phyloP scores from a whole-genome alignment of 2,888 invertebrate species.

The Drosophila monieri region DNA sequence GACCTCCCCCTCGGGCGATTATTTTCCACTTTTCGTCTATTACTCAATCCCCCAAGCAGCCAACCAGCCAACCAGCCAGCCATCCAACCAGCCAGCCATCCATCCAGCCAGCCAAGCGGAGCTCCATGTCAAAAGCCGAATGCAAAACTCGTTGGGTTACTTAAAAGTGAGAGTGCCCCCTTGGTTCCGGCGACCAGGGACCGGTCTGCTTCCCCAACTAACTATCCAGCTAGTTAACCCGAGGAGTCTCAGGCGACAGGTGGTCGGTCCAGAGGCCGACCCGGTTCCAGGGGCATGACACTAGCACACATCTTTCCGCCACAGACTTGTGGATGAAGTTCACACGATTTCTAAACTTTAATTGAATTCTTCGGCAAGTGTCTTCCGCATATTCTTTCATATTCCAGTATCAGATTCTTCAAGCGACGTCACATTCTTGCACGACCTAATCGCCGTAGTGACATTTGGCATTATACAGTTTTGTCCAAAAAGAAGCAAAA shows the following conservation, averaged over 20 bases:
- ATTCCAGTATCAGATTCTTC: constrained; percentile 26
- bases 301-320: constrained; percentile 59
- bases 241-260: constrained; percentile 56
- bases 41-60: constrained; percentile 20
- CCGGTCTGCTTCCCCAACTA: constrained; percentile 15
- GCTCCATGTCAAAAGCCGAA: constrained; percentile 39
- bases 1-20: constrained; percentile 16
- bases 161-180: constrained; percentile 69
- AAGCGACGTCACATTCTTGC: constrained; percentile 61
- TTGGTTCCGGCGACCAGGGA: constrained; percentile 18
- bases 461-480: constrained; percentile 65
- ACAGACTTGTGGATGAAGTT: constrained; percentile 35
- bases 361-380: constrained; percentile 36
- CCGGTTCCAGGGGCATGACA: constrained; percentile 49
- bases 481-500: constrained; percentile 5
- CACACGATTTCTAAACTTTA: constrained; percentile 72
- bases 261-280: constrained; percentile 17
- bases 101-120: constrained; percentile 20
- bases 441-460: constrained; percentile 51
- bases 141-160: constrained; percentile 46
- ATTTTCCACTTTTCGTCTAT: constrained; percentile 42
- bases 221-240: constrained; percentile 31
- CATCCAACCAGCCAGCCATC: constrained; percentile 8
- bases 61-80: constrained; percentile 1
- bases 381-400: constrained; percentile 57